Conservation (phyloP, 2,888 invertebrate genomes). For the Melieria picta region DNA sequence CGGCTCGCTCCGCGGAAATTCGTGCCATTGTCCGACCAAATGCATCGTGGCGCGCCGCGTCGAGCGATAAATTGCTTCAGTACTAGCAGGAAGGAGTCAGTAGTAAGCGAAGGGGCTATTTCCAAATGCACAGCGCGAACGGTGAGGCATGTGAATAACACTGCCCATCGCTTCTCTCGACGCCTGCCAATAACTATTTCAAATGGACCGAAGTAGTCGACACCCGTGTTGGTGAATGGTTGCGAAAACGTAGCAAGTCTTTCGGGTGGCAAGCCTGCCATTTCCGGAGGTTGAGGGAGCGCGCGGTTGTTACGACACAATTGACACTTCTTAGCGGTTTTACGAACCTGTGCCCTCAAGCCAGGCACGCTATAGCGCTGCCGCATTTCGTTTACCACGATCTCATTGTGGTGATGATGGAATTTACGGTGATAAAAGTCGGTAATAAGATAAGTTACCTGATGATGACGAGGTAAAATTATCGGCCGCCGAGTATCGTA, state of each 20-base stretch:
- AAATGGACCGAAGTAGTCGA: conserved; percentile 44
- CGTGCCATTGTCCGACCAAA: conserved; percentile 38
- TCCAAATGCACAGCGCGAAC: conserved; percentile 43
- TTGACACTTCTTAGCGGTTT: background rate
- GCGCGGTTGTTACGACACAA: conserved; percentile 6
- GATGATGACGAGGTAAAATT: background rate
- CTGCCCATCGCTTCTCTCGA: conserved; percentile 43
- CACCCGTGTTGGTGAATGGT: conserved; percentile 35
- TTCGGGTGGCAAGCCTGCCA: conserved; percentile 22
- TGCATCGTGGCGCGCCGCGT: conserved; percentile 29
- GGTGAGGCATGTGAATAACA: conserved; percentile 43
- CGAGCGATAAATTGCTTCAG: conserved; percentile 32
- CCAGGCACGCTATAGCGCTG: background rate
- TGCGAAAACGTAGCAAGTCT: conserved; percentile 19
- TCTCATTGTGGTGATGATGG: conserved; percentile 11
- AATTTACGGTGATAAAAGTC: conserved; percentile 6
- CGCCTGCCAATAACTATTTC: conserved; percentile 36
- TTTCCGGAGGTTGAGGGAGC: conserved; percentile 18
- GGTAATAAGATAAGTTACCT: conserved; percentile 3
- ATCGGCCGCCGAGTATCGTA: too few relatives aligned
- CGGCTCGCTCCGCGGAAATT: conserved; percentile 35
- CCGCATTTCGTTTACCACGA: conserved; percentile 8
- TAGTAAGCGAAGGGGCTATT: conserved; percentile 34
- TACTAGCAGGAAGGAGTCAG: conserved; percentile 36
- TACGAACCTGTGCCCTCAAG: background rate